Evolutionary conservation across 2,113 vertebrate genomes (phyloP).

Genomic region (Protobothrops flavoviridis): DNA sequence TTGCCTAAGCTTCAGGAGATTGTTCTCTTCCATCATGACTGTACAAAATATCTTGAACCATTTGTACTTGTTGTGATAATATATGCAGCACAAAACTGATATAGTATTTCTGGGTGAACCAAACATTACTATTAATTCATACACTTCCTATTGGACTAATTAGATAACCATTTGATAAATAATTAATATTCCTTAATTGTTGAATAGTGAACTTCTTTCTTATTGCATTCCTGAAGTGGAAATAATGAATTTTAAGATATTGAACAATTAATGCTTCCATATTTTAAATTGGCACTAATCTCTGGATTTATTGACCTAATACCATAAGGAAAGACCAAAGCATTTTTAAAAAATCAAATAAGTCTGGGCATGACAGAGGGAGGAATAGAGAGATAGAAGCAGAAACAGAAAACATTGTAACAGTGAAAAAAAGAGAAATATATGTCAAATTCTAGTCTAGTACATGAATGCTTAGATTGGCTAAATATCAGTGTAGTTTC

Average conservation of each 20-base stretch:
- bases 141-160: not conserved
- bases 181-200: not conserved
- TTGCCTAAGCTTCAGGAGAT: not conserved
- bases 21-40: not conserved
- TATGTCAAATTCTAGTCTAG: not conserved
- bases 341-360: not conserved
- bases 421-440: not conserved
- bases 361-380: not conserved
- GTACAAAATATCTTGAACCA: not conserved
- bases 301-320: not conserved
- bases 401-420: not conserved
- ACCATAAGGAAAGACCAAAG: not conserved
- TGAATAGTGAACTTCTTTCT: not conserved
- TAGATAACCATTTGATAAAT: not conserved
- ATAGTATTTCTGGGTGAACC: not conserved
- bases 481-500: not conserved
- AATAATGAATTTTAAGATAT: not conserved
- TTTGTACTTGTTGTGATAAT: not conserved
- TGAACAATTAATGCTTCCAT: not conserved
- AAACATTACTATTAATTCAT: not conserved
- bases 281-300: not conserved
- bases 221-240: not conserved
- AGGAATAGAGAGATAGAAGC: not conserved
- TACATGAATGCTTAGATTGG: not conserved
- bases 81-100: not conserved